A percentile compares a stretch with the other conserved stretches of the same genome.
These are phyloP conservation scores for Criorhina ranunculi DNA, from an alignment of 2,888 invertebrate species.

Conservation along the genomic window DNA sequence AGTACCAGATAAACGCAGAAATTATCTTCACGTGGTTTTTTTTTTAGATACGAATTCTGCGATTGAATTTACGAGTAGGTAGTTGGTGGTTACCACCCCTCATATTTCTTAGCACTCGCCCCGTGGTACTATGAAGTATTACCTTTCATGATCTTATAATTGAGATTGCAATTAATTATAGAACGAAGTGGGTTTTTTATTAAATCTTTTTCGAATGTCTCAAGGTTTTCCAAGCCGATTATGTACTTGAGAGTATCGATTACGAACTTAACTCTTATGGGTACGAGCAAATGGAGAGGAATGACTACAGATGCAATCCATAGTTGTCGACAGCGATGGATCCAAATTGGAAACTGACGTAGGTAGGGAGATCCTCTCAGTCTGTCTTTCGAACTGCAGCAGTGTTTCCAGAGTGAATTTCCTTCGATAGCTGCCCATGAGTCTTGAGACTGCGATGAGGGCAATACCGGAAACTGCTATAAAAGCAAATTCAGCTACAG, in stretches of 20 bases:
- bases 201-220: slow-evolving; percentile 38
- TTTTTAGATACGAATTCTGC: slow-evolving; percentile 31
- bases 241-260: slow-evolving; percentile 11
- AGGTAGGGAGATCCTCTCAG: too few species aligned
- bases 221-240: slow-evolving; percentile 41
- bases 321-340: too few species aligned
- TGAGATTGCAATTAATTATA: slow-evolving; percentile 61
- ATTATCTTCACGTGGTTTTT: slow-evolving; percentile 19
- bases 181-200: slow-evolving; percentile 37
- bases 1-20: background rate
- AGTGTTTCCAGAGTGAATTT: too few species aligned
- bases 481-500: too few species aligned
- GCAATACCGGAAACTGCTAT: too few species aligned
- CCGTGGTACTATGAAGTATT: slow-evolving; percentile 15
- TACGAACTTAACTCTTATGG: slow-evolving; percentile 13
- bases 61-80: slow-evolving; percentile 59
- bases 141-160: slow-evolving; percentile 52
- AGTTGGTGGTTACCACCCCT: slow-evolving; percentile 52
- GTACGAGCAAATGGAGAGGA: background rate
- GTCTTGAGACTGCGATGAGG: too few species aligned
- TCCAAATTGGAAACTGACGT: too few species aligned
- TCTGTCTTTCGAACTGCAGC: too few species aligned
- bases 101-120: slow-evolving; percentile 22
- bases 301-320: background rate
- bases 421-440: too few species aligned